Evolutionary conservation across 2,888 invertebrate genomes (phyloP).

Genomic region (Rhingia campestris): DNA sequence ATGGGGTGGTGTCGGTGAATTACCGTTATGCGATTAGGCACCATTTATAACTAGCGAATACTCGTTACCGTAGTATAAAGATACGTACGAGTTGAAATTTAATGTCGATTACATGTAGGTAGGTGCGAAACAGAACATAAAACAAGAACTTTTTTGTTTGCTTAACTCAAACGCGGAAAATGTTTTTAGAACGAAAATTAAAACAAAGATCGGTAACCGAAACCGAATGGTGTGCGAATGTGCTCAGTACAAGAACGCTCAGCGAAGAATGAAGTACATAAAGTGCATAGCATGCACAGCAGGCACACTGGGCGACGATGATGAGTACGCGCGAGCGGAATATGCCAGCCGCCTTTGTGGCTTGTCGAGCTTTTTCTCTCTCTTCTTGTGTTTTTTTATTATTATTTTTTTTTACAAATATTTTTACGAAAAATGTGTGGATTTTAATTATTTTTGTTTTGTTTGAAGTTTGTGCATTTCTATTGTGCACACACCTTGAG

Average conservation of each 20-base stretch:
- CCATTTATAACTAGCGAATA: constrained; percentile 14
- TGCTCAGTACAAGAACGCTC: constrained; percentile 78
- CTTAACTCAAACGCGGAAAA: constrained; percentile 3
- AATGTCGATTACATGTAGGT: constrained; percentile 24
- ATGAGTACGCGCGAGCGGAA: constrained; percentile 53
- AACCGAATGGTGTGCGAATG: constrained; percentile 64
- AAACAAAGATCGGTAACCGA: constrained; percentile 56
- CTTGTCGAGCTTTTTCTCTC: constrained; percentile 37
- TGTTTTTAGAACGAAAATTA: constrained; percentile 45
- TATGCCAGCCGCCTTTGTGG: constrained; percentile 2
- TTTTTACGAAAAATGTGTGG: background rate
- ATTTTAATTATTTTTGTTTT: constrained; percentile 28
- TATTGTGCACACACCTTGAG: constrained; percentile 40
- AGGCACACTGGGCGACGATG: constrained; percentile 33
- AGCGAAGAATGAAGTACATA: constrained; percentile 77
- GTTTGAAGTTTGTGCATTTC: constrained; percentile 24
- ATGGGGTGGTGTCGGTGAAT: background rate
- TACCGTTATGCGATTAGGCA: constrained; percentile 19
- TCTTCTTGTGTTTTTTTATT: constrained; percentile 13
- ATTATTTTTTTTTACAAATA: constrained; percentile 1
- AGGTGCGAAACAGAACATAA: constrained; percentile 2
- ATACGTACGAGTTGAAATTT: background rate
- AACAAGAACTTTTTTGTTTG: background rate
- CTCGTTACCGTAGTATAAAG: background rate
- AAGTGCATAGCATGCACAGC: constrained; percentile 26